phyloP scores from a whole-genome alignment of 2,113 vertebrate genomes.

The rat (Rattus norvegicus) region GRCr8 NC_086036.1:2735501-2736000 shows the following conservation, averaged over 20 bases:
- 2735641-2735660: background rate
- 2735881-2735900: background rate
- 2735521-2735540: background rate
- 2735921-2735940: background rate
- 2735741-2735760: background rate
- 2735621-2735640: background rate
- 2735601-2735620: background rate
- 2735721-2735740: background rate
- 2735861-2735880: background rate
- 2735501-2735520: background rate
- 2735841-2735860: background rate
- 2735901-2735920: background rate
- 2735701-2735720: background rate
- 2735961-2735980: background rate
- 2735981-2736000: background rate
- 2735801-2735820: background rate
- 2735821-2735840: background rate
- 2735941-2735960: background rate
- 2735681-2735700: background rate
- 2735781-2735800: background rate
- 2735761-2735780: background rate
- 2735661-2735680: background rate
- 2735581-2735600: too few relatives aligned
- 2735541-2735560: background rate
- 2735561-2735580: background rate